A percentile compares a stretch with the other conserved stretches of the same genome.
Conservation (phyloP, 1,140 invertebrate species). For the Zaprionus nigranus region DNA sequence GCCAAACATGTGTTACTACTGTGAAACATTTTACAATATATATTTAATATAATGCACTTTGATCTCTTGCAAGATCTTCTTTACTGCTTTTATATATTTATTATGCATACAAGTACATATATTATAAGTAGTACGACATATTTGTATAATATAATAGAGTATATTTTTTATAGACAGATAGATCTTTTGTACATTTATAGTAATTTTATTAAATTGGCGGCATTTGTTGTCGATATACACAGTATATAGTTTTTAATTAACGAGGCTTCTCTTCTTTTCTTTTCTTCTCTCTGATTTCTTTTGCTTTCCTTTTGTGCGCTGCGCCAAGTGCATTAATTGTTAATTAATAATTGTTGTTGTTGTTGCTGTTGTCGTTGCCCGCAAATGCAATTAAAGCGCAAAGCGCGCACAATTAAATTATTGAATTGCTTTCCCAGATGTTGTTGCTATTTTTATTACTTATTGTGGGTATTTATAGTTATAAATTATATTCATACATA, state of each 20-base stretch:
- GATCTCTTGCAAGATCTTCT: no score
- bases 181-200: constrained; percentile 55
- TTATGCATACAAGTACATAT: no score
- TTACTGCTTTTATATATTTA: no score
- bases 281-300: constrained; percentile 23
- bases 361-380: constrained; percentile 18
- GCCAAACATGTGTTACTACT: no score
- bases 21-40: no score
- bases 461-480: constrained; percentile 49
- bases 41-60: no score
- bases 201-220: constrained; percentile 70
- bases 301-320: constrained; percentile 46
- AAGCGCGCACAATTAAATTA: constrained; percentile 73
- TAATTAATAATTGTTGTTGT: constrained; percentile 69
- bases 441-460: constrained; percentile 39
- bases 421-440: constrained; percentile 62
- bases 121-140: no score
- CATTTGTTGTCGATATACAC: constrained; percentile 37
- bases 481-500: constrained; percentile 34
- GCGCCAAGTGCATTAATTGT: constrained; percentile 69
- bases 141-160: no score
- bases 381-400: constrained; percentile 71
- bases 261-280: constrained; percentile 49
- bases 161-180: not conserved
- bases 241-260: constrained; percentile 73